Conservation (phyloP, 2,888 invertebrate genomes). For the Drosophila cyrtoloma region DNA sequence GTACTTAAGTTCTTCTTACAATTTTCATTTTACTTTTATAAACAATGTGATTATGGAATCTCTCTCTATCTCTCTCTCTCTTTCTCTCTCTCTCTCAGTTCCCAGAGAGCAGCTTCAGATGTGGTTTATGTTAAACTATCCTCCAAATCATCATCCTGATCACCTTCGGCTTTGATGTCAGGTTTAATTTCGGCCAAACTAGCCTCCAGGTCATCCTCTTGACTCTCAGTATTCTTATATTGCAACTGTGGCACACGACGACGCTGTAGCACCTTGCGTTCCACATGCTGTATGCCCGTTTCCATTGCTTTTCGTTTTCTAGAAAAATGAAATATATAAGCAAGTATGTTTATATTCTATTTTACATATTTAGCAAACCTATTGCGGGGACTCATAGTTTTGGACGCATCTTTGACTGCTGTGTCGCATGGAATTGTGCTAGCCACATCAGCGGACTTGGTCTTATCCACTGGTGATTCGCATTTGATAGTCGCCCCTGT, state of each 20-base stretch:
- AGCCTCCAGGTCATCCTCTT: conserved; percentile 44
- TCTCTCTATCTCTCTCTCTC: neutral
- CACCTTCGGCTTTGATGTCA: neutral
- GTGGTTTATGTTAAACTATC: neutral
- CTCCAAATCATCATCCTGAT: neutral
- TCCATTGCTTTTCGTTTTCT: conserved; percentile 78
- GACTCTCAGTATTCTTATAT: conserved; percentile 79
- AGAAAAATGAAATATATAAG: neutral
- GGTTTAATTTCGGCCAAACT: neutral
- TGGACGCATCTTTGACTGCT: neutral
- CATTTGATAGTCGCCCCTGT: neutral
- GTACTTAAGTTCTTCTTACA: neutral
- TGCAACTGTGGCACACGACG: conserved; percentile 52
- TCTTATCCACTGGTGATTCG: neutral
- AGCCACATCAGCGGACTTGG: neutral
- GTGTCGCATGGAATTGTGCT: conserved; percentile 12
- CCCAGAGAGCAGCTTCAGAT: neutral
- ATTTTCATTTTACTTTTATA: neutral
- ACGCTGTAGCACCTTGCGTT: conserved; percentile 58
- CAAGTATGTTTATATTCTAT: neutral
- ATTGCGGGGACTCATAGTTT: conserved; percentile 19
- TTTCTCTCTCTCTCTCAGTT: neutral
- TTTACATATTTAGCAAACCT: conserved; percentile 19
- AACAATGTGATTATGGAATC: neutral
- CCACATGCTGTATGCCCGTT: conserved; percentile 56